phyloP scores from a whole-genome alignment of 2,797 vertebrate genomes.

The Pseudopleuronectes americanus region DNA sequence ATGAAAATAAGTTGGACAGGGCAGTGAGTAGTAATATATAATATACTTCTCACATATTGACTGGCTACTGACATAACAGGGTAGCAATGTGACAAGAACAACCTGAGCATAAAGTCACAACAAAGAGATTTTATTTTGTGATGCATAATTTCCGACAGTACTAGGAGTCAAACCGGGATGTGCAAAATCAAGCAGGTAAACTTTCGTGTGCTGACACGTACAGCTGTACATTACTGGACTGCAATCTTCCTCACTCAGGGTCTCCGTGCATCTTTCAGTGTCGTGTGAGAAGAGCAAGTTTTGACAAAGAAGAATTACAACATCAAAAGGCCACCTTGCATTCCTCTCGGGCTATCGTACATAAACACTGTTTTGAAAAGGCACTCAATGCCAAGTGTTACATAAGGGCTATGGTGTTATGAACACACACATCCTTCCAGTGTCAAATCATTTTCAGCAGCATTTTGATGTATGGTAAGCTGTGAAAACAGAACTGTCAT shows the following conservation, averaged over 20 bases:
- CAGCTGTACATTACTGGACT: no score
- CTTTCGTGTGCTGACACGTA: no score
- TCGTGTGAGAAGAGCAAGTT: slow-evolving; percentile 30
- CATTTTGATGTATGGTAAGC: neutral
- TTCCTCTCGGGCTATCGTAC: slow-evolving; percentile 16
- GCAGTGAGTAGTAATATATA: no score
- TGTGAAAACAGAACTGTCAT: slow-evolving; percentile 7
- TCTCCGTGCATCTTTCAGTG: neutral
- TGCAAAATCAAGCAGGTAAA: neutral
- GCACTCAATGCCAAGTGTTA: neutral
- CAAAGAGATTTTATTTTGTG: no score
- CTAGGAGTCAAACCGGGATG: neutral
- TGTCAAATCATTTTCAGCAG: neutral
- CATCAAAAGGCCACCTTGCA: neutral
- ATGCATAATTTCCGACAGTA: no score
- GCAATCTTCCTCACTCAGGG: neutral
- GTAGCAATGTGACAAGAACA: no score
- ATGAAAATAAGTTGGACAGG: no score
- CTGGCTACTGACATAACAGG: no score
- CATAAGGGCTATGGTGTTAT: neutral
- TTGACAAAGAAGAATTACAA: slow-evolving; percentile 21
- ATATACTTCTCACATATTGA: no score
- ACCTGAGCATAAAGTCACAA: no score
- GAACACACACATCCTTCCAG: neutral
- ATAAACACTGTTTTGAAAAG: neutral